These are phyloP conservation scores for Odontocolon sp. DNA, from an alignment of 2,888 invertebrate species.

Conservation along the genomic window DNA sequence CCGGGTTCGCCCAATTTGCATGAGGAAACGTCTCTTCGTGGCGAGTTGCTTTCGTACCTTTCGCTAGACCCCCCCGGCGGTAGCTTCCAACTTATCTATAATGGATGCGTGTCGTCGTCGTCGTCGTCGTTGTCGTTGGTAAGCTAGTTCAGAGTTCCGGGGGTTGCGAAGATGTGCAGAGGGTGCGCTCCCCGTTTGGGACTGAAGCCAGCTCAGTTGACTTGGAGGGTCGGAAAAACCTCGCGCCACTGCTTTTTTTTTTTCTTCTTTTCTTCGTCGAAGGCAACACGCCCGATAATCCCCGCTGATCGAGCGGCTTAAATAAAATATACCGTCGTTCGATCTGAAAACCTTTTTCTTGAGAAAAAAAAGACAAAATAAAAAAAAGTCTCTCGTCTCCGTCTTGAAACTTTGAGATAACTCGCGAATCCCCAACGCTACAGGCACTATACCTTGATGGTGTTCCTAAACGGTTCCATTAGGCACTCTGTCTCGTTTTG, in stretches of 20 bases:
- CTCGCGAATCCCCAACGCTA: not conserved
- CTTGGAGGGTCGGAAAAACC: conserved; percentile 47
- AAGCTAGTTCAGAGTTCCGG: conserved; percentile 51
- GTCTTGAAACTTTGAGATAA: conserved; percentile 8
- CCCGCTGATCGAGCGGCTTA: conserved; percentile 63
- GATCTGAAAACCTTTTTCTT: conserved; percentile 52
- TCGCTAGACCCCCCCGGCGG: conserved; percentile 28
- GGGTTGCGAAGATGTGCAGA: conserved; percentile 26
- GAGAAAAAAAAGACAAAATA: not conserved
- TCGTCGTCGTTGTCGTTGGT: conserved; percentile 52
- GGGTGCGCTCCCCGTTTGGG: conserved; percentile 27
- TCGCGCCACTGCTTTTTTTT: conserved; percentile 39
- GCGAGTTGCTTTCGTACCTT: conserved; percentile 37
- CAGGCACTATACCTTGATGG: not conserved
- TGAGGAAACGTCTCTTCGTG: conserved; percentile 57
- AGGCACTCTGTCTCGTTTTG: conserved; percentile 18
- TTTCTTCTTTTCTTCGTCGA: conserved; percentile 26
- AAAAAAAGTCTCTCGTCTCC: not conserved
- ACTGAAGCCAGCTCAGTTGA: conserved; percentile 6
- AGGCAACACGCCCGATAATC: conserved; percentile 54
- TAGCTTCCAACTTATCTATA: conserved; percentile 62
- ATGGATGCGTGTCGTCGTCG: conserved; percentile 63
- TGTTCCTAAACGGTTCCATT: conserved; percentile 60
- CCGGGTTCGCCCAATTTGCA: conserved; percentile 60
- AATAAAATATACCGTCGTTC: conserved; percentile 63